Base-by-base conservation (phyloP, 2,797 vertebrate species). In the Galagoides demidoff region DNA sequence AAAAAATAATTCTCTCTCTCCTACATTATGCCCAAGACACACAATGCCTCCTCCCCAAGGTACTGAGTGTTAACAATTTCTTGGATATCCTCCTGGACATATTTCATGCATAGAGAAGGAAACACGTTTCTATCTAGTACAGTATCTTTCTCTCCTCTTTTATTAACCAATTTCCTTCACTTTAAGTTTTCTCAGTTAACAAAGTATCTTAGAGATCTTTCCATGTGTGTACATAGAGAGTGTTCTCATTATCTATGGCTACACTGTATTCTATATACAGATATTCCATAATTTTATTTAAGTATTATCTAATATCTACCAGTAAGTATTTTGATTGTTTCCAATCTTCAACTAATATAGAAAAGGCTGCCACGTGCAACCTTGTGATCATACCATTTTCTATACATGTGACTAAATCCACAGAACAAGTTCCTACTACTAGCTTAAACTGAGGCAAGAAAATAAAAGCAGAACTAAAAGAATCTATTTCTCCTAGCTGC, bases 111-210 rank as follows among this genome's bases (percentile, higher is more conserved):
- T 29, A 74, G 27, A 61, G 31, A 73, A 84, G 39, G 14, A 93
- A 92, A 94, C 59, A 49, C 5, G 63, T 27, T 23, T 3, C 29
- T 22, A 61, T 31, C 19, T 29, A n/a, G 17, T 61, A 13, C 89
- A 76, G 16, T 92, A 89, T 76, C 34, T 84, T 85, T 87, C 45
- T 90, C 22, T 77, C 27, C 13, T 37, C 31, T 88, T 74, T 87
- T 82, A 19, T 76, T 86, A 74, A 19, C 34, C 68, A 79, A 27
- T 86, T 86, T 95, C 82, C n/a, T 86, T 25, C 3, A 76, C 52
- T 5, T 86, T 89, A 91, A 34, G 31, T 89, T 89, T 94, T 92
- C 87, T 49, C 34, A 77, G 10, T 85, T 76, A 73, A 87, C 31
- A 90, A 83, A 86, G 52, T 85, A 81, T 37, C 61, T 90, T 92